Conservation (phyloP, 2,888 invertebrate genomes). For the Chrysolina americana region DNA sequence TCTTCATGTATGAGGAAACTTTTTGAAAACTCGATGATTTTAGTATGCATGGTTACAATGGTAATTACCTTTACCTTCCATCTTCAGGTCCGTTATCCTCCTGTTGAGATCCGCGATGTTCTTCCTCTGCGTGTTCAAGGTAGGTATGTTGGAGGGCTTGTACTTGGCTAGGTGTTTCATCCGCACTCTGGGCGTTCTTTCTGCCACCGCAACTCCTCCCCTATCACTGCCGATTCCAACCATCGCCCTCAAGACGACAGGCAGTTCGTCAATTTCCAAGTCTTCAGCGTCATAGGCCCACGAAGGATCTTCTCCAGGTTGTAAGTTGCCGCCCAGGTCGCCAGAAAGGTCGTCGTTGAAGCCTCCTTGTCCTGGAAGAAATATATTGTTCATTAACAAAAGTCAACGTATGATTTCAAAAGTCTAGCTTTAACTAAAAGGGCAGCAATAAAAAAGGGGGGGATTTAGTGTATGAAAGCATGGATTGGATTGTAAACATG, state of each 20-base stretch:
- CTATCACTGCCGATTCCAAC: slow-evolving; percentile 74
- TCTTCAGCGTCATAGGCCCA: slow-evolving; percentile 75
- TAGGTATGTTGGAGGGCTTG: slow-evolving; percentile 71
- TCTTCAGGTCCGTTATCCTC: slow-evolving; percentile 81
- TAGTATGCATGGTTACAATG: not conserved
- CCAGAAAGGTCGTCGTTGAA: slow-evolving; percentile 63
- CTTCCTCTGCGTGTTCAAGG: slow-evolving; percentile 68
- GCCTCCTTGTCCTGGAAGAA: slow-evolving; percentile 56
- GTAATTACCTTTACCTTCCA: slow-evolving; percentile 71
- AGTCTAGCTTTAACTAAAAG: too few relatives aligned
- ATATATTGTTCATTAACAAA: not conserved
- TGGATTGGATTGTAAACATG: too few relatives aligned
- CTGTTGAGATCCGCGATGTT: slow-evolving; percentile 79
- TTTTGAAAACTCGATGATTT: too few relatives aligned
- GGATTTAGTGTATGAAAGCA: too few relatives aligned
- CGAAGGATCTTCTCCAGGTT: slow-evolving; percentile 67
- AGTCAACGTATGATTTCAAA: too few relatives aligned
- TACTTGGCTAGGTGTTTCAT: slow-evolving; percentile 76
- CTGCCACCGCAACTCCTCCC: slow-evolving; percentile 60
- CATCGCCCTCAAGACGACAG: slow-evolving; percentile 86
- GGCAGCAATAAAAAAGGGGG: too few relatives aligned
- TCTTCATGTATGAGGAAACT: too few relatives aligned
- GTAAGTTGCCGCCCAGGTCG: slow-evolving; percentile 53
- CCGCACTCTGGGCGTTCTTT: slow-evolving; percentile 70
- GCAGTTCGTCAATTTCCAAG: slow-evolving; percentile 80